Conservation (phyloP, 2,113 vertebrate species). For the Illadopsis cleaveri region DNA sequence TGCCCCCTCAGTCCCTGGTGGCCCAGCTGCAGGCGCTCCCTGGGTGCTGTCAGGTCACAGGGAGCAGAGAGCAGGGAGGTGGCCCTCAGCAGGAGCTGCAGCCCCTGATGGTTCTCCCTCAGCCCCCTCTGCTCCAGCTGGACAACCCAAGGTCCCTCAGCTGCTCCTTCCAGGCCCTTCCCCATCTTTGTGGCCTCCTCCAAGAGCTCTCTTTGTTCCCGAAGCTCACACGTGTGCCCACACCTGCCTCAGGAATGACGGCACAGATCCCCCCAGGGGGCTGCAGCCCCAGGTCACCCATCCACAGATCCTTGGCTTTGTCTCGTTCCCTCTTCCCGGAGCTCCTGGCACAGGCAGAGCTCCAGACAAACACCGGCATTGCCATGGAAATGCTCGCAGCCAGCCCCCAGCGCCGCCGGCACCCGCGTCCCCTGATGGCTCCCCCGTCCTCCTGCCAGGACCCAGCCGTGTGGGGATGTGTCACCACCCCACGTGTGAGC, state of each 20-base stretch:
- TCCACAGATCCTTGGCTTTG: background rate
- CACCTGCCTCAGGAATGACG: background rate
- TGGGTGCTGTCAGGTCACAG: background rate
- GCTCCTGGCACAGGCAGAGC: no score
- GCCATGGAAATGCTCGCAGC: constrained; percentile 28
- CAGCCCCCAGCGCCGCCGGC: background rate
- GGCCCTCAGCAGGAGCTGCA: background rate
- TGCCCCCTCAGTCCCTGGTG: rapidly evolving
- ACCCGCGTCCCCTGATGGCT: background rate
- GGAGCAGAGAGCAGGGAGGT: background rate
- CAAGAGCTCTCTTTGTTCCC: rapidly evolving
- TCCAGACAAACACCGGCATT: background rate
- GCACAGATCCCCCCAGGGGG: background rate
- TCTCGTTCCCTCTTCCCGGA: background rate
- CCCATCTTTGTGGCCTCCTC: background rate
- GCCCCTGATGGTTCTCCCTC: background rate
- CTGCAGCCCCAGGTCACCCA: background rate
- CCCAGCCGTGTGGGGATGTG: background rate
- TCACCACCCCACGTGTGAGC: background rate
- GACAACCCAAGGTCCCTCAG: background rate
- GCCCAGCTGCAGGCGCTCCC: background rate
- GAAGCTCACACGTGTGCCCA: rapidly evolving
- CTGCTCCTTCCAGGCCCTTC: background rate
- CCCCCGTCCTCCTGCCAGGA: background rate
- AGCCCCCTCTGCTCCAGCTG: background rate